Conservation (phyloP, 2,797 vertebrate species). For the Meriones psammophilus region DNA sequence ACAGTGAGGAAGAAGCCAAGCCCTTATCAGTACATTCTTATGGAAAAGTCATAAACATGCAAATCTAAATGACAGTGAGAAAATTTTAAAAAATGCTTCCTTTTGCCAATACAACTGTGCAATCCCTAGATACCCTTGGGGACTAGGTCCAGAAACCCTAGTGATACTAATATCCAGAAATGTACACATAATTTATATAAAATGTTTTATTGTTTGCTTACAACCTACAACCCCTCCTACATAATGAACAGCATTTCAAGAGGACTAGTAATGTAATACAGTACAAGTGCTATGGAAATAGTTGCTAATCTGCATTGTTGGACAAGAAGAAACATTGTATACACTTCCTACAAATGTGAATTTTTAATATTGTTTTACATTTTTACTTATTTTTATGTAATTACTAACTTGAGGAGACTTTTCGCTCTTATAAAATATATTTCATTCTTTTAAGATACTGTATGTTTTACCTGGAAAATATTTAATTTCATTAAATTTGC, state of each 20-base stretch:
- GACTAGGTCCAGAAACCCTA: not conserved
- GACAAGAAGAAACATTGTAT: not conserved
- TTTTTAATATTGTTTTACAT: not conserved
- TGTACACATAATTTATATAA: not conserved
- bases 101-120: not conserved
- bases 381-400: slow-evolving; percentile 44
- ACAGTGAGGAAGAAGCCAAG: not conserved
- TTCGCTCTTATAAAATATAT: not conserved
- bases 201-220: not conserved
- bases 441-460: slow-evolving; percentile 12
- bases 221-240: not conserved
- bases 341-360: not conserved
- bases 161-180: not conserved
- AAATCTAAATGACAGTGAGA: not conserved
- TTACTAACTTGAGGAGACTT: not conserved
- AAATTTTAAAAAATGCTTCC: not conserved
- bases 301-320: not conserved
- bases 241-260: not conserved
- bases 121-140: not conserved
- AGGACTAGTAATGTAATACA: not conserved
- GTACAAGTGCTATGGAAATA: not conserved
- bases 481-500: slow-evolving; percentile 38
- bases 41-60: not conserved
- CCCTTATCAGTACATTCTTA: not conserved
- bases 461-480: not conserved